Evolutionary conservation across 1,140 invertebrate species (phyloP).

Genomic region (Sminthurides bifidus): DNA sequence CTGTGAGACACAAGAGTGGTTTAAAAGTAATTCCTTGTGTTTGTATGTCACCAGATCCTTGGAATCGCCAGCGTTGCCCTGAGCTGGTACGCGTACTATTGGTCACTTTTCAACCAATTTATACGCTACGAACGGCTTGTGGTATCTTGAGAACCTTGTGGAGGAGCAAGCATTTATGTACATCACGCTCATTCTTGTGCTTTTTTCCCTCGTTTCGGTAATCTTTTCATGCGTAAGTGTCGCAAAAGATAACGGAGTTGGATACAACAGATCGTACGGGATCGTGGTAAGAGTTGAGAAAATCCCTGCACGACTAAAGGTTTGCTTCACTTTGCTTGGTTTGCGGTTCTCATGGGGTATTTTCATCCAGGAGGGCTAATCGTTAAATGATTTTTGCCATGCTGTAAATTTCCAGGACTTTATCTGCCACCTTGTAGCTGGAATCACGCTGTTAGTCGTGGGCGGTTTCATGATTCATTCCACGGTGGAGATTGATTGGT

Average conservation of each 20-base stretch:
- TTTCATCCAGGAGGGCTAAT: too few species aligned
- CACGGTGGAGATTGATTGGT: neutral
- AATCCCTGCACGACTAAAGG: too few species aligned
- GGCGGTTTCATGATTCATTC: slow-evolving; percentile 5
- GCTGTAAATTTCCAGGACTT: slow-evolving; percentile 5
- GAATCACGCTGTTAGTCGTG: neutral
- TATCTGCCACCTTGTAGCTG: neutral
- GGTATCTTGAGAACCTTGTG: neutral
- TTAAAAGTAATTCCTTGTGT: neutral
- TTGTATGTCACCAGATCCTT: slow-evolving; percentile 5
- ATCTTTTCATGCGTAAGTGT: too few species aligned
- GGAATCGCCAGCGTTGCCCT: neutral
- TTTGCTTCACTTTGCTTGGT: too few species aligned
- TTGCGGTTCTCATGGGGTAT: too few species aligned
- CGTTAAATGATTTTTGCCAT: too few species aligned
- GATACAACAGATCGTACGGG: too few species aligned
- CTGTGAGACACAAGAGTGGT: neutral
- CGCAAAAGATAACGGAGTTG: too few species aligned
- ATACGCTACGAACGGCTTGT: slow-evolving; percentile 1
- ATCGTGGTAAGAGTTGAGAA: too few species aligned
- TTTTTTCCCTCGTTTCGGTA: neutral
- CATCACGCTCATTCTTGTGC: neutral
- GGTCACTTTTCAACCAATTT: neutral
- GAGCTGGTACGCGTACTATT: slow-evolving; percentile 4
- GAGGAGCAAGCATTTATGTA: slow-evolving; percentile 2